phyloP scores from a whole-genome alignment of 2,113 vertebrate species.

The Nesogale talazaci region DNA sequence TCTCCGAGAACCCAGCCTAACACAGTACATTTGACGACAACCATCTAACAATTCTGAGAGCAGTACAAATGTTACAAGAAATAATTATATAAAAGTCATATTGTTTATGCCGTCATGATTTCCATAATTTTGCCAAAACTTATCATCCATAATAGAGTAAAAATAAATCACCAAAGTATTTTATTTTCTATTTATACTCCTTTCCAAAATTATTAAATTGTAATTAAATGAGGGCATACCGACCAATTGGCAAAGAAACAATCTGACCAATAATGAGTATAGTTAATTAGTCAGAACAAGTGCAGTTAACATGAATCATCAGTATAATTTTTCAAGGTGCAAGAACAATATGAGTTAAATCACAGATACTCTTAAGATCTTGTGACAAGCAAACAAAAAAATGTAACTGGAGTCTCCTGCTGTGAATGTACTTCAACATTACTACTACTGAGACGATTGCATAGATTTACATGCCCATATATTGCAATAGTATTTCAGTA shows the following conservation, averaged over 20 bases:
- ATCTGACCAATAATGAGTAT: conserved; percentile 62
- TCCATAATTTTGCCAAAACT: background rate
- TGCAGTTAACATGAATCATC: conserved; percentile 29
- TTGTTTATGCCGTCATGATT: fast-evolving
- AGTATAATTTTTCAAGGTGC: conserved; percentile 21
- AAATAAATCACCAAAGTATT: conserved; percentile 48
- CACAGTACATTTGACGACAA: too few relatives aligned
- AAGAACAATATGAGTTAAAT: conserved; percentile 54
- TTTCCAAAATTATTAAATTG: background rate
- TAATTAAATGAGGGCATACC: background rate
- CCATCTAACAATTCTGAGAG: background rate
- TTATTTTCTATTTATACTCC: conserved; percentile 78
- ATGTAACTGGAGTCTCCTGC: background rate
- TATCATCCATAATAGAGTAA: conserved; percentile 21
- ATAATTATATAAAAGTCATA: background rate
- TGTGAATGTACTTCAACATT: background rate
- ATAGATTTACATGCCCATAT: conserved; percentile 51
- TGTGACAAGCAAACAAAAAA: conserved; percentile 37
- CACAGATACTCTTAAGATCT: conserved; percentile 5
- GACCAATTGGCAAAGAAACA: conserved; percentile 42
- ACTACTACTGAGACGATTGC: background rate
- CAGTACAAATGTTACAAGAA: background rate
- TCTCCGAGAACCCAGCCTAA: too few relatives aligned
- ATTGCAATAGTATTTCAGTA: conserved; percentile 20
- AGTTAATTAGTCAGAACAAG: conserved; percentile 44